phyloP scores from a whole-genome alignment of 2,113 vertebrate species.

The Camelus bactrianus region DNA sequence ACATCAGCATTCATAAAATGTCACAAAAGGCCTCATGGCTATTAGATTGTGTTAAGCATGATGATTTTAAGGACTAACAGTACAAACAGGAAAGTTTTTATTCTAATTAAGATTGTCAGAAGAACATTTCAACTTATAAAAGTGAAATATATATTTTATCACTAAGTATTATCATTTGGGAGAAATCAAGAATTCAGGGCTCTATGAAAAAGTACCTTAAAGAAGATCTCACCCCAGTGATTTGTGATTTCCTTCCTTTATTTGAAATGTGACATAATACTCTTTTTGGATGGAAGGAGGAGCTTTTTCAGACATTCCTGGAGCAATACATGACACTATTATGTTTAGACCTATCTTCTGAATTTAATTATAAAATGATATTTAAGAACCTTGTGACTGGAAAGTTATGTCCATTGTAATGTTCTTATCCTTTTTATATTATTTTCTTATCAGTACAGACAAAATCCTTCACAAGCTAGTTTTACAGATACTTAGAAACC shows the following conservation, averaged over 20 bases:
- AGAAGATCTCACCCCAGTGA: not conserved
- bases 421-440: not conserved
- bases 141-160: not conserved
- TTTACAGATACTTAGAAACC: not conserved
- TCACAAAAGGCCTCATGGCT: not conserved
- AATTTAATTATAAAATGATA: slow-evolving; percentile 25
- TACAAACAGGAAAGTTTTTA: slow-evolving; percentile 9
- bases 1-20: not conserved
- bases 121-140: not conserved
- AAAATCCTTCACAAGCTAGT: not conserved
- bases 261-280: not conserved
- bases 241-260: not conserved
- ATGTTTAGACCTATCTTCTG: not conserved
- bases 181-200: not conserved
- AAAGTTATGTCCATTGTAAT: not conserved
- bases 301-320: not conserved
- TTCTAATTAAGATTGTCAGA: not conserved
- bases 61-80: not conserved
- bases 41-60: not conserved
- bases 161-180: not conserved
- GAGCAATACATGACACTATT: not conserved
- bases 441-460: not conserved
- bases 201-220: not conserved
- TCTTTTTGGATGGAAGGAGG: not conserved
- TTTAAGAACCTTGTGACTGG: not conserved